A percentile compares a stretch with the other conserved stretches of the same genome.
Conservation (phyloP, 2,888 invertebrate genomes). For the Pyrochroa serraticornis region DNA sequence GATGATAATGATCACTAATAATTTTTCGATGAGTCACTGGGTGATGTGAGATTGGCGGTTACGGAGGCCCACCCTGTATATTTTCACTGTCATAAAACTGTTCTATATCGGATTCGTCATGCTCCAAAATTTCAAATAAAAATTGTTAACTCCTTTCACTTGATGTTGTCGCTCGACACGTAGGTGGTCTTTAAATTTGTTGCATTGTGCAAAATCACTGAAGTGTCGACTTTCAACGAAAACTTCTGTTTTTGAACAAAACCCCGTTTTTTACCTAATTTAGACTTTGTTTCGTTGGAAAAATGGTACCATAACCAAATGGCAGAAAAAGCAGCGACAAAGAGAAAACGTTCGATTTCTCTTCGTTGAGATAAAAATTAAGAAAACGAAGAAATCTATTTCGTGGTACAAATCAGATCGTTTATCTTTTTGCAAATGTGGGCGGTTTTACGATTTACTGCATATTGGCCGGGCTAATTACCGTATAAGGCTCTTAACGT, state of each 20-base stretch:
- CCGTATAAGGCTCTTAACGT: constrained; percentile 18
- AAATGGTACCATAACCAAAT: not conserved
- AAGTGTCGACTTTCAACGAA: constrained; percentile 2
- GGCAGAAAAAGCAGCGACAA: not conserved
- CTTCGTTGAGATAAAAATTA: not conserved
- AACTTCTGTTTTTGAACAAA: constrained; percentile 9
- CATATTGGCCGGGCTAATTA: constrained; percentile 19
- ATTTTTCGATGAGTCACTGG: too few relatives aligned
- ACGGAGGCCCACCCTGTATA: not conserved
- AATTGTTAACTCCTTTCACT: too few relatives aligned
- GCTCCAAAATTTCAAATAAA: not conserved
- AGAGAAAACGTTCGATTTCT: not conserved
- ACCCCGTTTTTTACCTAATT: constrained; percentile 4
- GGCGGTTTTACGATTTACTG: constrained; percentile 21
- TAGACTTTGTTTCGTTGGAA: not conserved
- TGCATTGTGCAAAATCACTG: constrained; percentile 6
- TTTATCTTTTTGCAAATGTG: not conserved
- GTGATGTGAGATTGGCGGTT: too few relatives aligned
- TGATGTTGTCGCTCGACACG: constrained; percentile 9
- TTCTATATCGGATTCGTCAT: constrained; percentile 14
- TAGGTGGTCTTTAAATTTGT: not conserved
- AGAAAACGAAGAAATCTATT: too few relatives aligned
- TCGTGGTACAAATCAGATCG: too few relatives aligned
- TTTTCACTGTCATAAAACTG: constrained; percentile 1
- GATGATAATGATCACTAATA: too few relatives aligned